Evolutionary conservation across 2,797 vertebrate genomes (phyloP), one percentile per base, ranked within the genome.

Genomic region (Synanceia verrucosa): DNA sequence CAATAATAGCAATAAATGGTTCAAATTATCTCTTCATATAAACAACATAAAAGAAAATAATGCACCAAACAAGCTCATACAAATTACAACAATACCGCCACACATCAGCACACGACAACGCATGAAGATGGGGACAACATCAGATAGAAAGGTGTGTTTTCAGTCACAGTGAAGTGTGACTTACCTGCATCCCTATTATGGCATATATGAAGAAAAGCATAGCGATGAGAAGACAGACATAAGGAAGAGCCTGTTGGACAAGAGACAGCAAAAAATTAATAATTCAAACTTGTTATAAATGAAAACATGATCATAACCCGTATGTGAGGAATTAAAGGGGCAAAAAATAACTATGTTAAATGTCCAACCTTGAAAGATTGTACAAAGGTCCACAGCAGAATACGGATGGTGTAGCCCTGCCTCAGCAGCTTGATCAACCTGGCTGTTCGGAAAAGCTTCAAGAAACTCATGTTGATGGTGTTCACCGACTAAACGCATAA

Each of bases 161-260:
- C 23, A 47, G 39, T 28, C 31, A 26, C 39, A 55, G 4, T 2
- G 4, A 53, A 46, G 13, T n/a, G n/a, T n/a, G 0, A 64, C n/a
- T n/a, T 92, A 99, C 98, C 97, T 99, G 98, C 98, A 99, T 99
- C 75, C 98, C 98, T 46, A 99, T 99, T 76, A 99, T 99, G 57
- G 98, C 98, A 0, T 99, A 99, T 86, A 99, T 99, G 94, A 99
- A 99, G 94, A 99, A 99, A 41, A 99, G 96, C 98, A 99, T 99
- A 51, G 97, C 97, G 2, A 99, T 99, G 81, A 99, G 93, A 46
- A 99, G 96, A 87, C 98, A 99, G 76, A 99, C 98, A 0, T 99
- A 99, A n/a, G 98, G 98, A 50, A 99, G 96, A 14, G 98, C 98
- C 98, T 99, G 85, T 81, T 52, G 65, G 62, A 76, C 82, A 74